Base-by-base conservation (phyloP, 2,888 invertebrate species). In the Thalpophila matura region DNA sequence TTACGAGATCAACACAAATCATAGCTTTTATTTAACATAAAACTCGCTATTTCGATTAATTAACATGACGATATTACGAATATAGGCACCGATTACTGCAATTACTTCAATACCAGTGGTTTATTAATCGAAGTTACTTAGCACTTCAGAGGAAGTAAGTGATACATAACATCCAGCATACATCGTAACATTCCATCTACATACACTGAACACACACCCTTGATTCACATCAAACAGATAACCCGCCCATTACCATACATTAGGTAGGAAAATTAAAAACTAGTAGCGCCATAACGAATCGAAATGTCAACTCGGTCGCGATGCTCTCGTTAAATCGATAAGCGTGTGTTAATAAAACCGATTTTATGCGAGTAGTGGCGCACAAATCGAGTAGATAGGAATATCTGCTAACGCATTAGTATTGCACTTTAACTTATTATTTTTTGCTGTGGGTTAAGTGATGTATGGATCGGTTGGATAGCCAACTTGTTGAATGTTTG, bases 351-450 rank as follows among this genome's bases (percentile, higher is more conserved):
- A 84, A 87, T 89, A 87, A 87, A 89, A 86, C 74, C 67, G 71
- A 77, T 81, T 85, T 88, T 85, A 86, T 82, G 80, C 65, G 68
- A 64, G 61, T 71, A 61, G 31, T 74, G 80, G 71, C 74, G 73
- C 84, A 88, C 86, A 89, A 87, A 89, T 90, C 84, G 77, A 74
- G 63, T 43, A 77, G 89, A 90, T 89, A 86, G 58, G 45, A 61
- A 46, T 87, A 88, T 90, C 87, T 78, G 64, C 69, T 74, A 75
- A 73, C 73, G 80, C 82, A 86, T 85, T 85, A 80, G 77, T 85
- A 81, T 79, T 79, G 75, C 64, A 76, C 78, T 76, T 69, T 74
- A 74, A 74, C 73, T 80, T 80, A 72, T 67, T 75, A 80, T 79
- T 79, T 80, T 77, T 75, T 68, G 38, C 59, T 56, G 22, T 24